These are phyloP conservation scores for Astur gentilis DNA, from an alignment of 2,113 vertebrate species.

Conservation along the genomic window DNA sequence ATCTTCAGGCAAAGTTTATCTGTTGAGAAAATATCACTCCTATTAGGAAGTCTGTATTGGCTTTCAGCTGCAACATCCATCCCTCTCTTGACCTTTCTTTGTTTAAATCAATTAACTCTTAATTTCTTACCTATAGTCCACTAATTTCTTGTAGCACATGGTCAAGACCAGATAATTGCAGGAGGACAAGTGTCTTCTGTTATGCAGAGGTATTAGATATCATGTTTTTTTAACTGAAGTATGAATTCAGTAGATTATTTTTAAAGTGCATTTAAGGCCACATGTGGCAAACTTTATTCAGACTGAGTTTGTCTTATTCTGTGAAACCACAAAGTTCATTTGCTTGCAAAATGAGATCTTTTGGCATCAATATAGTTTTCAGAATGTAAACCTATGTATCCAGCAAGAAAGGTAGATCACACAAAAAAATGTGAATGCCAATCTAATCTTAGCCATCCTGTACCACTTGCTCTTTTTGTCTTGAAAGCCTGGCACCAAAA, in stretches of 20 bases:
- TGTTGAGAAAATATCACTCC: background rate
- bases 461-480: background rate
- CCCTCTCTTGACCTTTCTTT: background rate
- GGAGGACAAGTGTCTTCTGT: background rate
- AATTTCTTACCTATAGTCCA: background rate
- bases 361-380: background rate
- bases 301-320: background rate
- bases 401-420: background rate
- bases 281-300: background rate
- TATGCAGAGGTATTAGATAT: background rate
- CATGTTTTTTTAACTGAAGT: background rate
- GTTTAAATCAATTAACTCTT: background rate
- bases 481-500: background rate
- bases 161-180: background rate
- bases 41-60: background rate
- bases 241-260: background rate
- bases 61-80: background rate
- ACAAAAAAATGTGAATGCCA: background rate
- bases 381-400: background rate
- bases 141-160: background rate
- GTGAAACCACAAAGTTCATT: background rate
- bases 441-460: background rate
- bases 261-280: background rate
- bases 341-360: background rate
- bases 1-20: background rate